Conservation (phyloP, 2,888 invertebrate genomes). For the Adineta ricciae region DNA sequence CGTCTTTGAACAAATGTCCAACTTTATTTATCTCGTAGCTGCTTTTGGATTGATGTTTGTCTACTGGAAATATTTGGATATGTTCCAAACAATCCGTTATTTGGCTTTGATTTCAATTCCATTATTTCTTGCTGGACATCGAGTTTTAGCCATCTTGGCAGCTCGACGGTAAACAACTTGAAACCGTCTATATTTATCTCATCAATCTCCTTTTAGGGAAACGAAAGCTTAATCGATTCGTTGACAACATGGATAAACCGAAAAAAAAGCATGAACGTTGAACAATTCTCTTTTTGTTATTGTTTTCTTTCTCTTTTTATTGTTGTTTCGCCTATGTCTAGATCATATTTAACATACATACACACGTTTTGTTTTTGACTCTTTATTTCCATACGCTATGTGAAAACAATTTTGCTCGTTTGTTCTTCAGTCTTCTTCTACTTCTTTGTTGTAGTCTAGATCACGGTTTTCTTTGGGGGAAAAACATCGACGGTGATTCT, state of each 20-base stretch:
- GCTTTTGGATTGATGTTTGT: slow-evolving; percentile 75
- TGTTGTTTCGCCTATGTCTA: not conserved
- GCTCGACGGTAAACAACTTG: not conserved
- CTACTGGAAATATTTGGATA: slow-evolving; percentile 84
- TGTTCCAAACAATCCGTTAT: slow-evolving; percentile 88
- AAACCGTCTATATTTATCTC: not conserved
- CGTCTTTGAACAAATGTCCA: not conserved
- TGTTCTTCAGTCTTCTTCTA: not conserved
- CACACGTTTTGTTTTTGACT: not conserved
- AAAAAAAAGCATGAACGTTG: not conserved
- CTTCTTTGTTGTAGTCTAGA: not conserved
- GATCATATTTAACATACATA: slow-evolving; percentile 12
- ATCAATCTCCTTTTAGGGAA: not conserved
- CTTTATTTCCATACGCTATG: not conserved
- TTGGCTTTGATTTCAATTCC: slow-evolving; percentile 61
- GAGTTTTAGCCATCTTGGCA: not conserved
- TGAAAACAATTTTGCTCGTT: not conserved
- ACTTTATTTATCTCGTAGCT: slow-evolving; percentile 52
- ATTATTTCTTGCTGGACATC: slow-evolving; percentile 16
- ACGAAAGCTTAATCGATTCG: not conserved
- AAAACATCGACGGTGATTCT: not conserved
- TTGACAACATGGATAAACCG: too few species aligned
- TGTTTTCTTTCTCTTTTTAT: not conserved
- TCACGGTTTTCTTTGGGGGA: not conserved
- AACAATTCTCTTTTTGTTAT: not conserved